Evolutionary conservation across 2,888 invertebrate species (phyloP).

Genomic region (Chelonus formosanus): DNA sequence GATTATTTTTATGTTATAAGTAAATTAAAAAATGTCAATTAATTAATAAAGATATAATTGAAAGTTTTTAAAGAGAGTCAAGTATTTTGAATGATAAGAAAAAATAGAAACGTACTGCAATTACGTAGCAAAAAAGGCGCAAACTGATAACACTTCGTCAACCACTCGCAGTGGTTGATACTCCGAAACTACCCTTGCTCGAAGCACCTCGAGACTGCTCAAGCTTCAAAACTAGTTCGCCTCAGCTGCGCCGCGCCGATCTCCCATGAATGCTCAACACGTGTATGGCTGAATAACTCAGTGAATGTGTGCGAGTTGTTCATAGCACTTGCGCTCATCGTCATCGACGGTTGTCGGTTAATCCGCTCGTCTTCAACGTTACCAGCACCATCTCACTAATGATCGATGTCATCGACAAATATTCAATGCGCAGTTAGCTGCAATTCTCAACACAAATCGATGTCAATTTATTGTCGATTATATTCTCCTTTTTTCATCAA

Average conservation of each 20-base stretch:
- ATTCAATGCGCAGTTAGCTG: not conserved
- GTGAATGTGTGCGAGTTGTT: constrained; percentile 4
- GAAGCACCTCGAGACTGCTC: constrained; percentile 34
- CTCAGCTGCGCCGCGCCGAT: constrained; percentile 46
- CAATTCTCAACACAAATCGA: constrained; percentile 2
- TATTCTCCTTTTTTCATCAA: too few relatives aligned
- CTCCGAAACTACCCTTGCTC: constrained; percentile 49
- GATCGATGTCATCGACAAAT: constrained; percentile 1
- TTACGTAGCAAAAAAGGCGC: not conserved
- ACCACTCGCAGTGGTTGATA: constrained; percentile 46
- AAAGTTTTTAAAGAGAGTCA: not conserved
- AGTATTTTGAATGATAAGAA: not conserved
- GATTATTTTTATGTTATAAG: too few relatives aligned
- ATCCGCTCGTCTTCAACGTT: not conserved
- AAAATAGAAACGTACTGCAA: constrained; percentile 29
- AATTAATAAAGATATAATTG: too few relatives aligned
- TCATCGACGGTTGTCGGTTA: constrained; percentile 28
- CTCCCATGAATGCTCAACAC: constrained; percentile 22
- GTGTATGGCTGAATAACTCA: constrained; percentile 6
- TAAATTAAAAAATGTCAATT: too few relatives aligned
- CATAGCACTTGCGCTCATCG: constrained; percentile 37
- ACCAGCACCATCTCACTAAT: not conserved
- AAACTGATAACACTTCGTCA: constrained; percentile 1
- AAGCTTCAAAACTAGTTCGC: constrained; percentile 30
- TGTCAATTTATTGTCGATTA: not conserved